Evolutionary conservation across 2,888 invertebrate species (phyloP).

Genomic region (Aricia artaxerxes): DNA sequence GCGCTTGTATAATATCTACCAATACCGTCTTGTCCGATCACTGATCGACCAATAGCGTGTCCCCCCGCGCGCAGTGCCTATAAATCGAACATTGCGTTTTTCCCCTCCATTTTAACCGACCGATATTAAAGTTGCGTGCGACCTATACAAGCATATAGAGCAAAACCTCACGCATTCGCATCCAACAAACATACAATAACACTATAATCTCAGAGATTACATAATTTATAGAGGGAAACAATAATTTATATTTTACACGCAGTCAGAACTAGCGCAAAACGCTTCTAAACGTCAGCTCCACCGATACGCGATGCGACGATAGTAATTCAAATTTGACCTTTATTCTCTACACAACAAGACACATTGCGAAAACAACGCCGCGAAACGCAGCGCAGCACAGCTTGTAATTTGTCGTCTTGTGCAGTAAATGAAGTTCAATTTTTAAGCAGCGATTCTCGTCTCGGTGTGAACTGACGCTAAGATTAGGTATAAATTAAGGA

Average conservation of each 20-base stretch:
- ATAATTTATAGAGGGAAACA: conserved; percentile 2
- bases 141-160: conserved; percentile 10
- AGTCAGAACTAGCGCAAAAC: background rate
- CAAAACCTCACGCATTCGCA: conserved; percentile 32
- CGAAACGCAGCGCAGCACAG: too few relatives aligned
- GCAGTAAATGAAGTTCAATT: background rate
- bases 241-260: conserved; percentile 8
- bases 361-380: background rate
- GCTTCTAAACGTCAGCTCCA: background rate
- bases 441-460: background rate
- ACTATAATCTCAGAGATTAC: conserved; percentile 42
- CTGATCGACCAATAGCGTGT: too few relatives aligned
- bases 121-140: background rate
- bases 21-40: background rate
- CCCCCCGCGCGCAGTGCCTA: too few relatives aligned
- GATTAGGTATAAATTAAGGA: background rate
- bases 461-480: background rate
- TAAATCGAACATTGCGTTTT: background rate
- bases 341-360: background rate
- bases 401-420: background rate
- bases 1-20: too few relatives aligned
- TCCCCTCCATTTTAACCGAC: background rate
- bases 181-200: conserved; percentile 37
- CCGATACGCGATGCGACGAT: background rate
- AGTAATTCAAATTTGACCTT: background rate